These are phyloP conservation scores for Hyppa rectilinea DNA, from an alignment of 2,888 invertebrate genomes.

Conservation along the genomic window DNA sequence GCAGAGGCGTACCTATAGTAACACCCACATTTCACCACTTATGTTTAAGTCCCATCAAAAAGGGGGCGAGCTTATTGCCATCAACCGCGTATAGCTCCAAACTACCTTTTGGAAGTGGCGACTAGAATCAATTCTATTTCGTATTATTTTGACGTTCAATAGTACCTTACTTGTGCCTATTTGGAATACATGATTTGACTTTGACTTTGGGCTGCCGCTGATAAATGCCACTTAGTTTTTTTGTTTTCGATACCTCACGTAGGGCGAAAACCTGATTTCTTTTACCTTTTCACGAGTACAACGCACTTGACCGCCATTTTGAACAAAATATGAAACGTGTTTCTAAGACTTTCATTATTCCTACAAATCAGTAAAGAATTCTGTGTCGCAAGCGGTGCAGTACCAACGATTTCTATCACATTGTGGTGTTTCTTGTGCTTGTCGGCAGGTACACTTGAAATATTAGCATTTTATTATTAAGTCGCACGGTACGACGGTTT, in stretches of 20 bases:
- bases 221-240: too few species aligned
- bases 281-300: background rate
- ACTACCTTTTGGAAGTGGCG: too few species aligned
- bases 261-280: background rate
- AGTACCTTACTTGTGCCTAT: too few species aligned
- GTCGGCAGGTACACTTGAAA: constrained; percentile 22
- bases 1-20: too few species aligned
- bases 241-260: background rate
- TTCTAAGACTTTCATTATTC: constrained; percentile 13
- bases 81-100: too few species aligned
- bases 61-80: too few species aligned
- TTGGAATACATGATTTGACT: too few species aligned
- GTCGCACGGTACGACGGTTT: constrained; percentile 46
- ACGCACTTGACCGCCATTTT: constrained; percentile 46
- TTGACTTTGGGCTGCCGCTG: too few species aligned
- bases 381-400: constrained; percentile 25
- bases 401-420: constrained; percentile 43
- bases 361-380: constrained; percentile 22
- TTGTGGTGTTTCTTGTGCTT: constrained; percentile 47
- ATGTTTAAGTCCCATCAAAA: too few species aligned
- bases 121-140: too few species aligned
- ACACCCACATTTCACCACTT: too few species aligned
- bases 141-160: too few species aligned
- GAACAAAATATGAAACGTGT: background rate
- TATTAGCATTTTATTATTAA: constrained; percentile 33